A percentile compares a stretch with the other conserved stretches of the same genome.
Conservation (phyloP, 92 coral and sea anemone species). For the Porites divaricata region DNA sequence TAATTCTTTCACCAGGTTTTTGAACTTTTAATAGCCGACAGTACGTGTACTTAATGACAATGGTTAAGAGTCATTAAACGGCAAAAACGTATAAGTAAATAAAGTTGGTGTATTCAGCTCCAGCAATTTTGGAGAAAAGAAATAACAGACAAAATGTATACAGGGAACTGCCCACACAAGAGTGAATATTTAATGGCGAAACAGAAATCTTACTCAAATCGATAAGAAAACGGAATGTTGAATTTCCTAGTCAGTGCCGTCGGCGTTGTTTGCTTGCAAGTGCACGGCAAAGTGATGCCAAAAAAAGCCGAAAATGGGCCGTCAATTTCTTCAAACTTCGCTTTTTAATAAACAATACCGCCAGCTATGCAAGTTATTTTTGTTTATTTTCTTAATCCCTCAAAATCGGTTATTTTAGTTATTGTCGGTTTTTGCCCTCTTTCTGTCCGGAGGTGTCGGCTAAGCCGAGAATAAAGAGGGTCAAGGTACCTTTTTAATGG, state of each 20-base stretch:
- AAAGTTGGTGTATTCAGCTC: background rate
- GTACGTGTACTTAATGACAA: background rate
- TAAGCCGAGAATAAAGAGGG: too few species aligned
- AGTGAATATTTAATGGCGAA: slow-evolving; percentile 10
- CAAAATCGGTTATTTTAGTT: too few species aligned
- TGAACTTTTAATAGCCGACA: background rate
- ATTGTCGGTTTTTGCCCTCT: too few species aligned
- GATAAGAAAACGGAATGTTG: background rate
- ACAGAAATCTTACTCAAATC: background rate
- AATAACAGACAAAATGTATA: background rate
- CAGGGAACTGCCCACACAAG: slow-evolving; percentile 63
- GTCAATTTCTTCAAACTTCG: too few species aligned
- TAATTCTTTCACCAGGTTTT: slow-evolving; percentile 45
- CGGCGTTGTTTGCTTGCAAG: background rate
- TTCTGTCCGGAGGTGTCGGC: too few species aligned
- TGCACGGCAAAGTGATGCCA: too few species aligned
- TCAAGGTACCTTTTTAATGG: too few species aligned
- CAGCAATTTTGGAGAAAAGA: background rate
- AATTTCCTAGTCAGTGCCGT: background rate
- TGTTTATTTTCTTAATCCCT: too few species aligned
- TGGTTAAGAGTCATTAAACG: background rate
- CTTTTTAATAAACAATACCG: too few species aligned
- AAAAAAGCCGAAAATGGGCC: too few species aligned
- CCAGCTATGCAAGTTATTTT: too few species aligned
- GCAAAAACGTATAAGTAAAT: background rate